These are phyloP conservation scores for Sesia apiformis DNA, from an alignment of 2,888 invertebrate species.

Conservation along the genomic window DNA sequence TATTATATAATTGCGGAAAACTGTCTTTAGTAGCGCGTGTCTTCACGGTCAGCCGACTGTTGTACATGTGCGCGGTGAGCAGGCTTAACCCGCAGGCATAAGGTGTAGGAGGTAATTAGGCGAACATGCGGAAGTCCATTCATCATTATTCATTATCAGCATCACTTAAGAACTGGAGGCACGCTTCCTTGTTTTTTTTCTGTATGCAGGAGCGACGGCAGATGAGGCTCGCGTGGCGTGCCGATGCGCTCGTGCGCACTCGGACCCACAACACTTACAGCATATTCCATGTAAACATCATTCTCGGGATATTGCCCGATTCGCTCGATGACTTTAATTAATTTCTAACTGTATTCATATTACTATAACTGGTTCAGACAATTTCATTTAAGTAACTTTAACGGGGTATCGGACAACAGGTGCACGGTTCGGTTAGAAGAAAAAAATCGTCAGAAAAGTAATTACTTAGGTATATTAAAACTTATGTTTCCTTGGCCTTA, in stretches of 20 bases:
- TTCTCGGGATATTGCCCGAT: slow-evolving; percentile 3
- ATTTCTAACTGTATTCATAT: slow-evolving; percentile 24
- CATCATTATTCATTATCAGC: slow-evolving; percentile 57
- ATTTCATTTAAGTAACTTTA: not conserved
- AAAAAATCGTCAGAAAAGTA: too few species aligned
- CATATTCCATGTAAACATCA: slow-evolving; percentile 20
- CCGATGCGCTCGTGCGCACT: slow-evolving; percentile 46
- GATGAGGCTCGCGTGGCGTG: slow-evolving; percentile 37
- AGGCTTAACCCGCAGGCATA: not conserved
- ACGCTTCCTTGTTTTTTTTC: slow-evolving; percentile 56
- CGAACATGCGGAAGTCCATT: slow-evolving; percentile 53
- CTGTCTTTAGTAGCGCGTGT: slow-evolving; percentile 27
- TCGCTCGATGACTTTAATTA: slow-evolving; percentile 18
- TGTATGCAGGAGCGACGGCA: slow-evolving; percentile 24
- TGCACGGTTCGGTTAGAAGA: too few species aligned
- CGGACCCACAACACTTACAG: slow-evolving; percentile 35
- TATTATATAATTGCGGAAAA: slow-evolving; percentile 22
- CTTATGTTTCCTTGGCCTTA: too few species aligned
- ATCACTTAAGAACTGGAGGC: slow-evolving; percentile 29
- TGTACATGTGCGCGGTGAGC: slow-evolving; percentile 7
- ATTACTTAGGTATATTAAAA: too few species aligned
- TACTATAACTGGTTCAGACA: not conserved
- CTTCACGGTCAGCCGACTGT: slow-evolving; percentile 29
- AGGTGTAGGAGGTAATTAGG: slow-evolving; percentile 37
- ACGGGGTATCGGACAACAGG: not conserved